phyloP scores from a whole-genome alignment of 2,113 vertebrate species.

The Lasiurus borealis region DNA sequence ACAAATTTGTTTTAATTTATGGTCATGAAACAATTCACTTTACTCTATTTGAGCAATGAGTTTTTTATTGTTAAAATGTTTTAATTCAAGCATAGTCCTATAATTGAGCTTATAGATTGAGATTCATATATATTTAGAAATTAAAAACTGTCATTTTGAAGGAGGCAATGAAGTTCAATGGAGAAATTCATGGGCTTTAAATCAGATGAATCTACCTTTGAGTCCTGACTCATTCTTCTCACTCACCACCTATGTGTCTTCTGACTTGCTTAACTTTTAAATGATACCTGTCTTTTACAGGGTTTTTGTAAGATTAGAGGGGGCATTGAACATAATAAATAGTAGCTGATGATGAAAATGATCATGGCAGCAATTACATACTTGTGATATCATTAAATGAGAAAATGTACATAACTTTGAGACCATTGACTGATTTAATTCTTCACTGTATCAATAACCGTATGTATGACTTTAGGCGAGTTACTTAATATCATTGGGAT shows the following conservation, averaged over 20 bases:
- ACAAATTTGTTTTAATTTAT: background rate
- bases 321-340: background rate
- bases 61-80: conserved; percentile 58
- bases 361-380: background rate
- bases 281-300: background rate
- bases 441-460: conserved; percentile 7
- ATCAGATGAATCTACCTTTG: conserved; percentile 4
- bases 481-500: conserved; percentile 6
- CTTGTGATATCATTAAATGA: conserved; percentile 20
- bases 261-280: conserved; percentile 37
- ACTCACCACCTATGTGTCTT: background rate
- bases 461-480: background rate
- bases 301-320: background rate
- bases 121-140: conserved; percentile 33
- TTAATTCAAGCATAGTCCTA: conserved; percentile 32
- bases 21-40: background rate
- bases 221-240: background rate
- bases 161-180: background rate
- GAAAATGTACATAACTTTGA: conserved; percentile 1
- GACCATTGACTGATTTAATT: background rate
- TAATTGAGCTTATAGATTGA: background rate
- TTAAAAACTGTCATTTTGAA: background rate
- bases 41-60: background rate
- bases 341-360: background rate
- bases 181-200: conserved; percentile 8